Evolutionary conservation across 2,888 invertebrate genomes (phyloP), one percentile per base, ranked within the genome.

Genomic region (Gibbula magus): DNA sequence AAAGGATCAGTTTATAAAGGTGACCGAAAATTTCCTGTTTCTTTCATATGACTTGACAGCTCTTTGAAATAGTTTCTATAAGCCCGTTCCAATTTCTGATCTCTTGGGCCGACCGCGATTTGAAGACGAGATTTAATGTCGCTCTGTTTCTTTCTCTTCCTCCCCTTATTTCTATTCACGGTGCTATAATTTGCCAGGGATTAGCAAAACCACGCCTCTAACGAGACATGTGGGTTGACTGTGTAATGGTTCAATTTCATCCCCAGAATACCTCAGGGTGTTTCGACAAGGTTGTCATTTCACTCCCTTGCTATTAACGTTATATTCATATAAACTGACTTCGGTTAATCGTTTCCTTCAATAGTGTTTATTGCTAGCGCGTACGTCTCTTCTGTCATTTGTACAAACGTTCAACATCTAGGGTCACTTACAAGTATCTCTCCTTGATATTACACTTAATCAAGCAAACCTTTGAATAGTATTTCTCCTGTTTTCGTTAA

Each of bases 121-220:
- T 61, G 25, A 8, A 61, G 29, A 61, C 25, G 22, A 25, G 16
- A 25, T 25, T 16, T 13, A 25, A 25, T 29, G 61, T 29, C 13
- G 25, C 25, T 10, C 25, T 2, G 61, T 61, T 5, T 56, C 25
- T 29, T 29, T 45, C 45, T 45, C 10, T 45, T 45, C 4, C 45
- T 45, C 45, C 10, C 13, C 45, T 4, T 45, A 45, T 45, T 45
- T 45, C 45, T 45, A 45, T 45, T 45, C 45, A 45, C 45, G 45
- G 45, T 45, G 8, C 45, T 61, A 13, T 29, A 29, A 29, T 61
- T 61, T 61, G 29, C 61, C 29, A 5, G 16, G 29, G 61, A 61
- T 61, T 61, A 61, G 61, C 29, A 61, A 61, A 61, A 61, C 61
- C 61, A 61, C 61, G 61, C 61, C 61, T 18, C 29, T 25, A 61